Evolutionary conservation across 2,888 invertebrate species (phyloP), one percentile per base, ranked within the genome.

Genomic region (Drosophila fungiperda): DNA sequence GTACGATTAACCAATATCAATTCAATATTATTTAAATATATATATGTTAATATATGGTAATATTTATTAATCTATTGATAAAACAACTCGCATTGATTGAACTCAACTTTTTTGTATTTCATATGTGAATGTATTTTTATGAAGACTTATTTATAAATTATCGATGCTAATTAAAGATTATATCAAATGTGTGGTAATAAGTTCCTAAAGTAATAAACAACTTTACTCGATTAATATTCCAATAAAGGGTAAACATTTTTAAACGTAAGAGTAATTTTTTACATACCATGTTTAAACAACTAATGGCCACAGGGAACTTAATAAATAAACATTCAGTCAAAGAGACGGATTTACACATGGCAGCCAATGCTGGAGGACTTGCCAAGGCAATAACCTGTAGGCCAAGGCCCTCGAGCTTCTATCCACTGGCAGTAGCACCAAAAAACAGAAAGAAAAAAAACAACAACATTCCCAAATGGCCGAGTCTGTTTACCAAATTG

Each of bases 401-500:
- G 61, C 40, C 55, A 53, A 49, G 61, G 50, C 36, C 40, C 40
- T 8, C 6, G 9, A 58, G 57, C 57, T 11, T 9, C 20, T 26
- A 26, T 9, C 49, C 17, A 8, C 17, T 17, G 8, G 1, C 15
- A 38, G n/a, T 0, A 26, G 17, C 26, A 11, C 2, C 2, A 20
- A 40, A 40, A n/a, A 53, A 35, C 50, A 58, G 45, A 8, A 33
- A 35, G 35, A 36, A 3, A 15, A 35, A 15, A 1, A 9, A 12
- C 32, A 50, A 32, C 53, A 48, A 15, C 54, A 64, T 48, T 23
- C 61, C 52, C 65, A 63, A 54, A 53, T 32, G 67, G 53, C 60
- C 60, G 69, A 66, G 69, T 63, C 62, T 72, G 87, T 67, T 70
- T 68, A 75, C 75, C 68, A 83, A 83, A 89, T 87, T 79, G 84